Conservation (phyloP, 92 coral and sea anemone genomes). For the Ricordea florida region DNA sequence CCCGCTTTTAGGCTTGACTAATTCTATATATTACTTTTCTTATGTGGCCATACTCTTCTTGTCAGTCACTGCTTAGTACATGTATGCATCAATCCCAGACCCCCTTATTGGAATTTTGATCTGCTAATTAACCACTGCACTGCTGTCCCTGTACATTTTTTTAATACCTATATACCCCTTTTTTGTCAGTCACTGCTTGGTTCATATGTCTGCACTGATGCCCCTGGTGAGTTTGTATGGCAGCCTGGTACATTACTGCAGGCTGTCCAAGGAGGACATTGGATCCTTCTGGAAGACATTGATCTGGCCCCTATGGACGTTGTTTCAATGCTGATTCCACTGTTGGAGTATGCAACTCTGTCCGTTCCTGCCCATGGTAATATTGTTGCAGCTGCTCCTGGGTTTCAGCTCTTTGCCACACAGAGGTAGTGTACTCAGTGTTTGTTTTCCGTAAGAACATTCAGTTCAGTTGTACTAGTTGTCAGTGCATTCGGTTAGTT, state of each 20-base stretch:
- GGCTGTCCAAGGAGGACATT: conserved; percentile 86
- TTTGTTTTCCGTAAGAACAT: too few relatives aligned
- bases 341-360: conserved; percentile 82
- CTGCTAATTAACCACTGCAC: too few relatives aligned
- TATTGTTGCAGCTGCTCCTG: conserved; percentile 86
- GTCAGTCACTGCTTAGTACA: too few relatives aligned
- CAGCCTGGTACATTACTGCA: conserved; percentile 88
- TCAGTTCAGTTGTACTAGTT: too few relatives aligned
- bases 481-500: too few relatives aligned
- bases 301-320: conserved; percentile 99
- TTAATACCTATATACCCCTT: too few relatives aligned
- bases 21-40: too few relatives aligned
- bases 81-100: too few relatives aligned
- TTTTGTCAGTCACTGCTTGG: conserved; percentile 82
- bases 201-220: conserved; percentile 89
- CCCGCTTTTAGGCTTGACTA: too few relatives aligned
- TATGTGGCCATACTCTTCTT: too few relatives aligned
- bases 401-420: conserved; percentile 96
- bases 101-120: too few relatives aligned
- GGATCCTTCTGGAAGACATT: conserved; percentile 96
- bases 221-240: conserved; percentile 97
- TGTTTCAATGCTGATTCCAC: conserved; percentile 85
- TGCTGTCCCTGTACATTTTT: too few relatives aligned
- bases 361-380: conserved; percentile 97
- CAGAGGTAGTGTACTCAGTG: conserved; percentile 79